phyloP scores from a whole-genome alignment of 2,797 vertebrate genomes.

The Brachymystax lenok region DNA sequence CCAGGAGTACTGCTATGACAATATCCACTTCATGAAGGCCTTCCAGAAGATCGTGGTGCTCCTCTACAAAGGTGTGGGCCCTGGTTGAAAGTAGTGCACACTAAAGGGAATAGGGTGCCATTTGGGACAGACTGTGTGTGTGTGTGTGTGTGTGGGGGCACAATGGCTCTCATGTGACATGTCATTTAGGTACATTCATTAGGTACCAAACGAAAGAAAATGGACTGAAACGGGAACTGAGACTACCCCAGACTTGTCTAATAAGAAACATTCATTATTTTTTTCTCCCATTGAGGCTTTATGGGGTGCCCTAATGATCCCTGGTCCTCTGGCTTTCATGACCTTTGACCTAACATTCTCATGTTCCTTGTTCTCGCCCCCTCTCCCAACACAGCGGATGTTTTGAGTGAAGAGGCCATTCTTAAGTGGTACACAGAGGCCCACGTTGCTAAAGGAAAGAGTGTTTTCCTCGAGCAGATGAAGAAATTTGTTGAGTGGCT shows the following conservation, averaged over 20 bases:
- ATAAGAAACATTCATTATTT: no score
- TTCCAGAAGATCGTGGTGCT: conserved; percentile 99
- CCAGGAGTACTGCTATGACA: conserved; percentile 98
- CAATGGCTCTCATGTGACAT: no score
- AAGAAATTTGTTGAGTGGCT: conserved; percentile 98
- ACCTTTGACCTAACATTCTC: not conserved
- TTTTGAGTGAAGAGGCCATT: conserved; percentile 95
- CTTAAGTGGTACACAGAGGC: conserved; percentile 95
- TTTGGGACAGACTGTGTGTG: no score
- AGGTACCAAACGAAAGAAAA: no score
- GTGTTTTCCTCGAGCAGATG: conserved; percentile 97
- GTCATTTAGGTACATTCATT: no score
- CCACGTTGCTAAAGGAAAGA: conserved; percentile 91
- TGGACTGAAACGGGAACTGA: no score
- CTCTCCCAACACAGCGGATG: conserved; percentile 80
- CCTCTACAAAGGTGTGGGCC: conserved; percentile 90
- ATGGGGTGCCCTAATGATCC: not conserved
- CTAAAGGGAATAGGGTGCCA: no score
- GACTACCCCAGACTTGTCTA: no score
- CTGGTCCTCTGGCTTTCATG: not conserved
- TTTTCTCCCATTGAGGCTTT: not conserved
- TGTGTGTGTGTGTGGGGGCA: no score
- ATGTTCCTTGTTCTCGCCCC: not conserved
- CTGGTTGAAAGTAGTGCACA: no score
- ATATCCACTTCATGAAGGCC: conserved; percentile 99